These are phyloP conservation scores for Tachyglossus aculeatus DNA, from an alignment of 2,797 vertebrate genomes.

Conservation along the genomic window DNA sequence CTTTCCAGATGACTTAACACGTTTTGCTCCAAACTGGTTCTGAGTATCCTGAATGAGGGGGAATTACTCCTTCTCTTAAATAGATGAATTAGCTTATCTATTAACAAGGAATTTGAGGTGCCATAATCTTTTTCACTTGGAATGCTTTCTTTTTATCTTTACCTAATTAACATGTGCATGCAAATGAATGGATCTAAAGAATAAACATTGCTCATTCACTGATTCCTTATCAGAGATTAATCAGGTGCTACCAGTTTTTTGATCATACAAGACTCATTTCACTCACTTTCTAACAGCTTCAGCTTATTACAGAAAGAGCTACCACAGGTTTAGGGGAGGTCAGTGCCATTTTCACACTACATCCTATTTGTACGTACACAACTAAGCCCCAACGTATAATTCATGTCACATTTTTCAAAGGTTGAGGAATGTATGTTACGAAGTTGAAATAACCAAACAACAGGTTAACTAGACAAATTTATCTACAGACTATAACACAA, in stretches of 20 bases:
- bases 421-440: too few relatives aligned
- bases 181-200: constrained; percentile 53
- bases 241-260: constrained; percentile 48
- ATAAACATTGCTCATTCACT: constrained; percentile 42
- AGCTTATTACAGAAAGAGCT: constrained; percentile 46
- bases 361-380: too few relatives aligned
- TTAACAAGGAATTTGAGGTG: constrained; percentile 37
- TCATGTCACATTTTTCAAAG: too few relatives aligned
- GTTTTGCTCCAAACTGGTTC: neutral
- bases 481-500: too few relatives aligned
- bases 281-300: constrained; percentile 52
- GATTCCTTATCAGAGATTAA: constrained; percentile 49
- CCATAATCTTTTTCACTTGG: constrained; percentile 26
- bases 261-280: constrained; percentile 59
- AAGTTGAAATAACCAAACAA: too few relatives aligned
- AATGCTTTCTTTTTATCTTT: constrained; percentile 45
- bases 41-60: neutral
- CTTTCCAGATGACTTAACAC: neutral
- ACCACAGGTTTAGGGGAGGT: constrained; percentile 22
- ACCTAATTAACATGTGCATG: constrained; percentile 56
- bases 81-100: constrained; percentile 31
- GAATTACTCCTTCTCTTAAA: constrained; percentile 28
- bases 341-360: constrained; percentile 24
- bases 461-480: too few relatives aligned
- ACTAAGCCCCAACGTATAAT: too few relatives aligned